A percentile compares a stretch with the other conserved stretches of the same genome.
These are phyloP conservation scores for Temnothorax rugatulus DNA, from an alignment of 2,888 invertebrate genomes.

Conservation along the genomic window DNA sequence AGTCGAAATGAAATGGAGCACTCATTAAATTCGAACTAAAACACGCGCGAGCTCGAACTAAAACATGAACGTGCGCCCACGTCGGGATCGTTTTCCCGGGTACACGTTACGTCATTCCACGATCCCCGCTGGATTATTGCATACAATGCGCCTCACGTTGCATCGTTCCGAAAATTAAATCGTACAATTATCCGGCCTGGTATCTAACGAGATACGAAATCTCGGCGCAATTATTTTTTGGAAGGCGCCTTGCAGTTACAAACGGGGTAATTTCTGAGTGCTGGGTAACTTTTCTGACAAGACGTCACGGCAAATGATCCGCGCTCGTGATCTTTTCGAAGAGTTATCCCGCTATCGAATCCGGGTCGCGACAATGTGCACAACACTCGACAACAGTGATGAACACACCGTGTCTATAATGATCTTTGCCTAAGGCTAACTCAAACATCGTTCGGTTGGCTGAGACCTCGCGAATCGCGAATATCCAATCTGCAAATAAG, in stretches of 20 bases:
- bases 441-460: conserved; percentile 54
- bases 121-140: not conserved
- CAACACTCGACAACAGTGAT: conserved; percentile 58
- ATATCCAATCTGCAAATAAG: conserved; percentile 27
- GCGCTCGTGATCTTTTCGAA: conserved; percentile 76
- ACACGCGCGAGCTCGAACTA: not conserved
- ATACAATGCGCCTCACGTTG: not conserved
- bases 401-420: conserved; percentile 69
- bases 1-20: conserved; percentile 26
- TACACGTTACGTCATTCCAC: not conserved
- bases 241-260: conserved; percentile 11
- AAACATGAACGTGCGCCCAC: conserved; percentile 15
- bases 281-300: conserved; percentile 53
- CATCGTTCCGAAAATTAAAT: conserved; percentile 35
- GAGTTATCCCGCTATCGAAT: conserved; percentile 75
- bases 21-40: conserved; percentile 30
- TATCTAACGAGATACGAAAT: conserved; percentile 29
- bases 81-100: conserved; percentile 3
- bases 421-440: conserved; percentile 73
- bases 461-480: conserved; percentile 40
- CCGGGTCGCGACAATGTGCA: conserved; percentile 79
- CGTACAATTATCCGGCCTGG: conserved; percentile 16
- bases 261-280: conserved; percentile 75
- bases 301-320: conserved; percentile 77
- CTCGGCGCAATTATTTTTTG: conserved; percentile 7